Base-by-base conservation (phyloP, 2,888 invertebrate species). In the Agrochola circellaris region DNA sequence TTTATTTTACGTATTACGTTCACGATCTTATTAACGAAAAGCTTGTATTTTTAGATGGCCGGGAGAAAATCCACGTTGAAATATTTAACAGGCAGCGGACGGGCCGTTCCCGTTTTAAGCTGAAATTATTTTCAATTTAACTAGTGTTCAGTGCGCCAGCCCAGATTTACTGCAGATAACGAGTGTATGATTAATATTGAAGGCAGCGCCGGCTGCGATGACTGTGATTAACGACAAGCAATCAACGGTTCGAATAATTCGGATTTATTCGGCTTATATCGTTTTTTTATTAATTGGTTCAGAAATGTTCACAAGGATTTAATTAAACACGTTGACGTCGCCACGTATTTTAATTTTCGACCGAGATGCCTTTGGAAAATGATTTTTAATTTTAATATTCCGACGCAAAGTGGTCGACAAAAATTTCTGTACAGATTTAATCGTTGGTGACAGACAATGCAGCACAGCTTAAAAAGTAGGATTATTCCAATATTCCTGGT, bases 211-310 rank as follows among this genome's bases (percentile, higher is more conserved):
- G 87, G 89, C 89, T 89, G 90, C 89, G 87, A 88, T 88, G 90
- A 89, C 91, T 91, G 93, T 95, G 93, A 95, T 95, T 94, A 95
- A 95, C 93, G 94, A 90, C 89, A 89, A 88, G 90, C 94, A 93
- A 94, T 95, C 93, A 94, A 91, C 93, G 92, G 88, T 89, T 91
- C 91, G 91, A 85, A 85, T 93, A 91, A 93, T 92, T 90, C 90
- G 89, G 89, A 90, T 93, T 94, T 91, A 93, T 93, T 89, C 89
- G 86, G 83, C 84, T 85, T 83, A 82, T 81, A 83, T 88, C 83
- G 79, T 68, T 85, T 84, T 90, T 90, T 90, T 85, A 88, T 86
- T 84, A 87, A 88, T 88, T 83, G 81, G 74, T 77, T 64, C 69
- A 67, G 73, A 81, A 87, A 80, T 76, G 87, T 86, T 81, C 76